Percentiles rank a stretch among this genome's conserved stretches.
Evolutionary conservation across 2,113 vertebrate species (phyloP).

Genomic region (Lagopus leucura): DNA sequence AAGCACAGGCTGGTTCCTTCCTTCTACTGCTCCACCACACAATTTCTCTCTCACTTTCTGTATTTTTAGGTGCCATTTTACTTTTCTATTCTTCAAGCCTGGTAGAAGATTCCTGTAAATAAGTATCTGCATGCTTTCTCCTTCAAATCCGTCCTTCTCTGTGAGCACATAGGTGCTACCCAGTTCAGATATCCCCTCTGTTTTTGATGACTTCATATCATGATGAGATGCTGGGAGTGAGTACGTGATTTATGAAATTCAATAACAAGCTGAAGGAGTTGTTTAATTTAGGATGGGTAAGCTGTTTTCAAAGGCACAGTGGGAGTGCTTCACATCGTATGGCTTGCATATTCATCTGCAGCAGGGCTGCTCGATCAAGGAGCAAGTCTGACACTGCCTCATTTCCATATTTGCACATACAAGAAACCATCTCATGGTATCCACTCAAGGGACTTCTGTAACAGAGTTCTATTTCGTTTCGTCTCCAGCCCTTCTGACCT

Average conservation of each 20-base stretch:
- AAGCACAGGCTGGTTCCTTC: not conserved
- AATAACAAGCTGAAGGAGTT: slow-evolving; percentile 4
- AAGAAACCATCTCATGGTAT: not conserved
- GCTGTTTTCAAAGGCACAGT: slow-evolving; percentile 36
- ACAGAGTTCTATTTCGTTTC: not conserved
- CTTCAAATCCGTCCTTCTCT: not conserved
- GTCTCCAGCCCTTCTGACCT: not conserved
- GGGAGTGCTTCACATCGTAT: not conserved
- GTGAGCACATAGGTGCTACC: not conserved
- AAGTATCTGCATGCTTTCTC: not conserved
- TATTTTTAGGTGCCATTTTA: not conserved
- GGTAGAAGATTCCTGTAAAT: not conserved
- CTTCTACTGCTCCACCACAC: not conserved
- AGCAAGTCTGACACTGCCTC: not conserved
- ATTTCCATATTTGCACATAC: slow-evolving; percentile 23
- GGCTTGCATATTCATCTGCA: slow-evolving; percentile 24
- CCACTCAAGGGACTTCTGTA: not conserved
- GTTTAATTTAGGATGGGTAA: slow-evolving; percentile 32
- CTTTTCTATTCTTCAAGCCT: not conserved
- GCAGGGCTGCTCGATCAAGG: not conserved
- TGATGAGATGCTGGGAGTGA: not conserved
- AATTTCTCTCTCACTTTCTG: not conserved
- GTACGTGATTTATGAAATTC: not conserved
- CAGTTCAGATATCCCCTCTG: not conserved
- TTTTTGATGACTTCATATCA: slow-evolving; percentile 15